Conservation (phyloP, 2,888 invertebrate species). For the Piscicola geometra region DNA sequence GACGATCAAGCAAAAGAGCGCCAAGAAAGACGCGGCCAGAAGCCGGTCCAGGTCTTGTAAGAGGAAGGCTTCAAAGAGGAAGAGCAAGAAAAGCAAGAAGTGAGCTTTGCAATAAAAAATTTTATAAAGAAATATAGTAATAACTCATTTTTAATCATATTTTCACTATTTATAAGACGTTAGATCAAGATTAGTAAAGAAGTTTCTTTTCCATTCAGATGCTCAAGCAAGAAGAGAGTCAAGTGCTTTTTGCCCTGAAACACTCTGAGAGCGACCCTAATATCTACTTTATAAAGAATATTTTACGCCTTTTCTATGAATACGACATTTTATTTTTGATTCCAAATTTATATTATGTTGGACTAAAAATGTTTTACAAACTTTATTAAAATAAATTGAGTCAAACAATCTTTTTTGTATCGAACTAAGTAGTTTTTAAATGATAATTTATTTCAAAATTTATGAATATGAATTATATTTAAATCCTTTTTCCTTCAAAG, state of each 20-base stretch:
- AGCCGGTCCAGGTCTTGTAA: too few species aligned
- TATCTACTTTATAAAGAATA: too few species aligned
- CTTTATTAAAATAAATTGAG: not conserved
- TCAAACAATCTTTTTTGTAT: not conserved
- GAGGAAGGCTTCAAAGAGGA: not conserved
- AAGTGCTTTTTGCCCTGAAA: constrained; percentile 9
- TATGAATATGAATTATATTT: too few species aligned
- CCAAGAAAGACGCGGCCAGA: too few species aligned
- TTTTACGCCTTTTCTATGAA: too few species aligned
- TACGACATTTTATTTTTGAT: not conserved
- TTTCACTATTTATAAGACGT: not conserved
- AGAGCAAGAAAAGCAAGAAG: not conserved
- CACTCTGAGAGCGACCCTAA: too few species aligned
- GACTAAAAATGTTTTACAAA: too few species aligned
- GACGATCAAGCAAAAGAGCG: too few species aligned
- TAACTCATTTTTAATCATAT: not conserved
- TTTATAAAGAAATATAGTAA: not conserved
- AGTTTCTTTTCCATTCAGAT: too few species aligned
- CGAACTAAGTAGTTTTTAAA: not conserved
- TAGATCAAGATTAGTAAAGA: too few species aligned
- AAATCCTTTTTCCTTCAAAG: too few species aligned
- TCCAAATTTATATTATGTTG: not conserved
- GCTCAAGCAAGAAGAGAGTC: not conserved
- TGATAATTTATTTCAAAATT: too few species aligned
- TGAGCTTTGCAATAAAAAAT: not conserved